phyloP scores from a whole-genome alignment of 2,113 vertebrate genomes.

The Phyllostomus hastatus region DNA sequence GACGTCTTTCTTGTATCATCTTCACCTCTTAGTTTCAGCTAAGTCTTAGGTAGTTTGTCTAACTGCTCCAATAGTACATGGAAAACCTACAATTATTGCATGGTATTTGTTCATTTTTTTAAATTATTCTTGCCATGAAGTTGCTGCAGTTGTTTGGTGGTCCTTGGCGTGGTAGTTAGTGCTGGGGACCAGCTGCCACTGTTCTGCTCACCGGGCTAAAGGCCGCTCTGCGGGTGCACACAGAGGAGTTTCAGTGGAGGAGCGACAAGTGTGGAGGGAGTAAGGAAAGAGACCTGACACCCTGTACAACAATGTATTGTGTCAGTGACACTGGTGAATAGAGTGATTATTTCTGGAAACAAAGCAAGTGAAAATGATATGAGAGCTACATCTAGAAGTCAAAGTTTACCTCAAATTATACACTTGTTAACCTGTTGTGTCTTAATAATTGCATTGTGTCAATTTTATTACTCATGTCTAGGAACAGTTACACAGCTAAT shows the following conservation, averaged over 20 bases:
- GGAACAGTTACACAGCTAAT: not conserved
- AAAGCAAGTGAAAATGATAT: not conserved
- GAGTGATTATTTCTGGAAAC: not conserved
- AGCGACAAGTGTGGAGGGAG: not conserved
- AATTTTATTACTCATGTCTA: not conserved
- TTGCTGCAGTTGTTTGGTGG: not conserved
- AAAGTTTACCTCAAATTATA: not conserved
- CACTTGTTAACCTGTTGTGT: not conserved
- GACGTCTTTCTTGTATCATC: not conserved
- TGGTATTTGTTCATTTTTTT: not conserved
- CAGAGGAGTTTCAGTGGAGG: not conserved
- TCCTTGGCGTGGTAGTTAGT: not conserved
- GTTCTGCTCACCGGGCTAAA: not conserved
- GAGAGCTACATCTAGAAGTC: not conserved
- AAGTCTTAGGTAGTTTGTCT: not conserved
- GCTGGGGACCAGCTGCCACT: not conserved
- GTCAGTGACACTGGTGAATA: not conserved
- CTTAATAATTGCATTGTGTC: not conserved
- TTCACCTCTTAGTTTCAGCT: not conserved
- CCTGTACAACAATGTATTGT: not conserved
- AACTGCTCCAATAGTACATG: not conserved
- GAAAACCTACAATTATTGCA: not conserved
- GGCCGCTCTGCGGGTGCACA: not conserved
- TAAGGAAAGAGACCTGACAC: not conserved
- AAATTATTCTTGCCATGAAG: not conserved